Evolutionary conservation across 2,888 invertebrate species (phyloP), one percentile per base, ranked within the genome.

Genomic region (Xestia ashworthii): DNA sequence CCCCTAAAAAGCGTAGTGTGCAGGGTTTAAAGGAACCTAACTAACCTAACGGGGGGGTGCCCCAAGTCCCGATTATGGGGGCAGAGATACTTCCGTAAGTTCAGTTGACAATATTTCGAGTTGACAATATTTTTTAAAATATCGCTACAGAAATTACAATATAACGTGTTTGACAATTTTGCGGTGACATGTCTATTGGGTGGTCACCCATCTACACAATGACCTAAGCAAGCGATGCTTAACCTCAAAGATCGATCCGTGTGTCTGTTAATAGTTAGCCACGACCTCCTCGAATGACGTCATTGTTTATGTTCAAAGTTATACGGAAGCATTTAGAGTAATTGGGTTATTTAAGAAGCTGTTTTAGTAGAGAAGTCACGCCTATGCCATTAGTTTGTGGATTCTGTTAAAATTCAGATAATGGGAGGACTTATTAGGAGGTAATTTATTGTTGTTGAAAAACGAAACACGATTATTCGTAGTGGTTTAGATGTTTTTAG

Each of bases 311-410:
- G 83, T 71, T 74, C 38, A 58, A 80, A 72, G 67, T 65, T 58
- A 67, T 75, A 87, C 80, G 87, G 89, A 88, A 88, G 82, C 74
- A 48, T 85, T 81, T 82, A 84, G 38, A 46, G 46, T 88, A 83
- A 88, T 86, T 78, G 67, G 70, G 67, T 78, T 83, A 69, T 69
- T 74, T 82, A 46, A 84, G 71, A 1, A 82, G 81, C 74, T 80
- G 38, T 71, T 84, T 22, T 64, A 12, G 46, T 50, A 8, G 58
- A 78, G 64, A 32, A 74, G 60, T 75, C 85, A 82, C 82, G 82
- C 82, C 76, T 81, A 55, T 46, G 19, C 55, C 62, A 81, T 81
- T 81, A 73, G 62, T 32, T 81, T 62, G 44, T 64, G 12, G 64
- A 25, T 70, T 72, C 16, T 46, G 71, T 70, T 81, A 25, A 79